Percentiles rank a stretch among this genome's conserved stretches.
These are phyloP conservation scores for Drosophila putrida DNA, from an alignment of 2,888 invertebrate species.

Conservation along the genomic window DNA sequence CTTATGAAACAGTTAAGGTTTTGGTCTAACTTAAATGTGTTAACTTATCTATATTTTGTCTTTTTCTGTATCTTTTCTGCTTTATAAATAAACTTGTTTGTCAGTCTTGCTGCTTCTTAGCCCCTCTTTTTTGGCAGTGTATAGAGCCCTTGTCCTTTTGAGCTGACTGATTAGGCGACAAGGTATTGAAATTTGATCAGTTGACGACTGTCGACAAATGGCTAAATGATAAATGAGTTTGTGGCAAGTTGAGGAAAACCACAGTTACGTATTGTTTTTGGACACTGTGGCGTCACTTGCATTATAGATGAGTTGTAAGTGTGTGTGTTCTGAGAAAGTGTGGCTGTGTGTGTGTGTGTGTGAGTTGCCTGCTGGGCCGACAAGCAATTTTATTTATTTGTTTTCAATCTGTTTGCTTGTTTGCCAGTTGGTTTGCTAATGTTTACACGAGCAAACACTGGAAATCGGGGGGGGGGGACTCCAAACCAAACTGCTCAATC, in stretches of 20 bases:
- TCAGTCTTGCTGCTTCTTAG: too few relatives aligned
- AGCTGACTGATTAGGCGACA: constrained; percentile 37
- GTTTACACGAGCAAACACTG: constrained; percentile 77
- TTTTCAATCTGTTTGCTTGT: constrained; percentile 80
- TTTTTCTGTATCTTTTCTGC: too few relatives aligned
- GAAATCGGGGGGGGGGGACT: constrained; percentile 11
- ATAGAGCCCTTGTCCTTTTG: not conserved
- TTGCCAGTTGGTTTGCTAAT: constrained; percentile 80
- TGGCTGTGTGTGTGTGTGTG: constrained; percentile 1
- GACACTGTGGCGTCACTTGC: constrained; percentile 56
- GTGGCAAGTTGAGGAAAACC: constrained; percentile 17
- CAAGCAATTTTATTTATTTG: constrained; percentile 74
- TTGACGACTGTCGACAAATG: constrained; percentile 35
- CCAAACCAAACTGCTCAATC: constrained; percentile 13
- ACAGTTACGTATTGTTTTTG: constrained; percentile 32
- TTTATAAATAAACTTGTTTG: too few relatives aligned
- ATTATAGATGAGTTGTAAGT: constrained; percentile 51
- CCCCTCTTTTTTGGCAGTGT: too few relatives aligned
- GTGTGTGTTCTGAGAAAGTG: not conserved
- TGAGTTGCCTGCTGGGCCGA: constrained; percentile 55
- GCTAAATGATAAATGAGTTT: constrained; percentile 52
- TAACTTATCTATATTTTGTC: too few relatives aligned
- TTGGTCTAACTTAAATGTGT: not conserved
- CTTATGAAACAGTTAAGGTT: not conserved
- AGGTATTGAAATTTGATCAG: constrained; percentile 42